Conservation (phyloP, 2,113 vertebrate genomes). For the Prinia subflava region DNA sequence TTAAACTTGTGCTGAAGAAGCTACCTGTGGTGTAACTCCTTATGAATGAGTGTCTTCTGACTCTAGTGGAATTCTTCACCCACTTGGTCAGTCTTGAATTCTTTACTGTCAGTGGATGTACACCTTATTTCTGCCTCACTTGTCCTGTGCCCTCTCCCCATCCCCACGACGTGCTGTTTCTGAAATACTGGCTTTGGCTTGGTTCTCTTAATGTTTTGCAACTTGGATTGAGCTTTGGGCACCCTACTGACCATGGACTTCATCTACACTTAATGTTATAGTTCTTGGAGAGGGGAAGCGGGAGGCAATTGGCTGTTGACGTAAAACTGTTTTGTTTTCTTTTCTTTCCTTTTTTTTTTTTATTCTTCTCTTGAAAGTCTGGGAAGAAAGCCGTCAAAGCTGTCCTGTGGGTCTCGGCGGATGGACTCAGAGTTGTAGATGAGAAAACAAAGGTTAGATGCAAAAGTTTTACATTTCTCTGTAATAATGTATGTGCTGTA, state of each 20-base stretch:
- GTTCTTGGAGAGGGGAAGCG: conserved; percentile 63
- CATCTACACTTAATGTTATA: conserved; percentile 64
- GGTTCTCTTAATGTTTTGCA: conserved; percentile 71
- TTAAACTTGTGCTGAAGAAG: conserved; percentile 45
- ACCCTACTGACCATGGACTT: conserved; percentile 69
- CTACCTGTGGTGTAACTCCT: conserved; percentile 86
- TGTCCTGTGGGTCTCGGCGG: conserved; percentile 96
- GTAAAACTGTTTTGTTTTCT: neutral
- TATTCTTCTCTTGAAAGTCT: conserved; percentile 75
- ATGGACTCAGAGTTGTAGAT: conserved; percentile 95
- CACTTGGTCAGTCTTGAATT: conserved; percentile 60
- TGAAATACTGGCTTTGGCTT: conserved; percentile 71
- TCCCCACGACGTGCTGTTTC: conserved; percentile 56
- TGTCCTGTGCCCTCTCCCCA: conserved; percentile 27
- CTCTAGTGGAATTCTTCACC: conserved; percentile 62
- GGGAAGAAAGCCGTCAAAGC: conserved; percentile 96
- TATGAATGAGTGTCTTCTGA: conserved; percentile 70
- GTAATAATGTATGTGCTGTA: rapidly evolving
- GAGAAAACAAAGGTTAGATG: conserved; percentile 97
- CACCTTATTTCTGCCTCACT: conserved; percentile 61
- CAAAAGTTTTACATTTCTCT: neutral
- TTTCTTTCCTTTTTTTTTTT: neutral
- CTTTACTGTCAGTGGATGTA: conserved; percentile 67
- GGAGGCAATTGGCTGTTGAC: neutral
- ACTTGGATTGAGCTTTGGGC: conserved; percentile 76